Evolutionary conservation across 2,888 invertebrate species (phyloP), one percentile per base, ranked within the genome.

Genomic region (Molanna angustata): DNA sequence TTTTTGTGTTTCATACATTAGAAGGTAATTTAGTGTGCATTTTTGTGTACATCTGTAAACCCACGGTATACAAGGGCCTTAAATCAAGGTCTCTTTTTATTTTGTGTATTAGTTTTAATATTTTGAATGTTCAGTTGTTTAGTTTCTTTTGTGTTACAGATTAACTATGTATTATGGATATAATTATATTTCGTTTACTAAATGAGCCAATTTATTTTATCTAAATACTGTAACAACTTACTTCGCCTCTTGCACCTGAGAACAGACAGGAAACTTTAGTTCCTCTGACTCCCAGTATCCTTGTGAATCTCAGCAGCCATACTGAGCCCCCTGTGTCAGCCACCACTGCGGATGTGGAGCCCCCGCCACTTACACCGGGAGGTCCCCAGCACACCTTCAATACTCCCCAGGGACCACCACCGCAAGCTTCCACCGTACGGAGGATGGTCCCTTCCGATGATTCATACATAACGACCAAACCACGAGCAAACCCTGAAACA

Each of bases 231-330:
- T 6, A 27, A 27, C 6, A 11, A 42, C 45, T 31, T 40, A 93
- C 94, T 79, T 99, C 99, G 0, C 99, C 99, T 49, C 95, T 84
- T 49, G 95, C 94, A 22, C 98, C 98, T 27, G 97, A 96, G 71
- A 99, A 99, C 13, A 99, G 76, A 68, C 98, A 97, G 47, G 92
- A 88, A 1, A 94, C 90, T 56, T 92, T 88, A 68, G 91, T 92
- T 1, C 90, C 88, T 37, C 95, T 80, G 31, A 94, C 88, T 11
- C 94, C 95, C 62, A 96, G 79, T 9, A 90, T 85, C 52, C 94
- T 79, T 35, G 90, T 91, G 66, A 96, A 95, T 63, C 86, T 90
- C 31, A 97, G 75, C 60, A 94, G 88, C 83, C 95, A 98, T 1
- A 98, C 96, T 1, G 95, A 97, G 0, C 98, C 98, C 2, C 95